Evolutionary conservation across 2,888 invertebrate genomes (phyloP), one percentile per base, ranked within the genome.

Genomic region (Melipona bicolor): DNA sequence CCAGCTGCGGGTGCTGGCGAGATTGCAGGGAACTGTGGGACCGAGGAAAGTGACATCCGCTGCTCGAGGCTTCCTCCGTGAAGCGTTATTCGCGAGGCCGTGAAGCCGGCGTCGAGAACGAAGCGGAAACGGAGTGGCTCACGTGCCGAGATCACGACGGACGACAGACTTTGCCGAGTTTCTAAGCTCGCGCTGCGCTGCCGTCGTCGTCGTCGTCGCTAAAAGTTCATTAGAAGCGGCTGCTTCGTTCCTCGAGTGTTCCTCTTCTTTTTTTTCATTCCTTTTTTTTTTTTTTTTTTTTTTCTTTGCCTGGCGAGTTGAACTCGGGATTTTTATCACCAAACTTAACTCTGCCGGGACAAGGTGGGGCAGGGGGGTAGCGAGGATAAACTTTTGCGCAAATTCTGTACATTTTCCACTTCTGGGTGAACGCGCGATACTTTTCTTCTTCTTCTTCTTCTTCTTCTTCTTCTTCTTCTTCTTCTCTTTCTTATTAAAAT

Each of bases 131-230:
- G 85, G 67, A 77, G 79, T 76, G 76, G 72, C 73, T 68, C 27
- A 78, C 77, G 64, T 59, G 72, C 61, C 54, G 80, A 79, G 84
- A 81, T 90, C 86, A 84, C 87, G 91, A 89, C 86, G 87, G 86
- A 89, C 87, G 86, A 89, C 89, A 86, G 88, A 86, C 85, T 84
- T 81, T 72, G 21, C 74, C 43, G 71, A 79, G 74, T 69, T 72
- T 64, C 43, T 56, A 54, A 70, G 74, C 71, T 32, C 43, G 68
- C 56, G 54, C 15, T 56, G 50, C 49, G 36, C 65, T 43, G 43
- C 9, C 43, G 74, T 50, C 17, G 54, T 36, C 62, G 27, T 50
- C 17, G 54, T 36, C 62, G 27, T 56, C 49, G 49, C 32, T 50
- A 32, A 73, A 85, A 84, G 72, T 85, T 84, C 75, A 32, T 70